Conservation (phyloP, 1,140 invertebrate genomes). For the Caenorhabditis tropicalis region DNA sequence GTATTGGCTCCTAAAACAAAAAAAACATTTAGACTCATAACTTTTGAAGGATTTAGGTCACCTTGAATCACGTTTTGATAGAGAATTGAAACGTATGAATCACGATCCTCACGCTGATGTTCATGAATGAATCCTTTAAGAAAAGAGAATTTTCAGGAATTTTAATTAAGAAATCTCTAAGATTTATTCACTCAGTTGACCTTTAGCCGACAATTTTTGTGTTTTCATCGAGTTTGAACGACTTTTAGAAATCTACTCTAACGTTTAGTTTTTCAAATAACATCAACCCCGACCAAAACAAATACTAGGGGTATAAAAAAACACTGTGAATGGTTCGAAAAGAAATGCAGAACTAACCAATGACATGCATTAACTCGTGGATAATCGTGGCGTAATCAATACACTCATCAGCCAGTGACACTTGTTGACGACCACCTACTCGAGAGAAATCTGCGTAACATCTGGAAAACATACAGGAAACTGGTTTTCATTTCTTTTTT, state of each 20-base stretch:
- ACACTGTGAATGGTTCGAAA: no score
- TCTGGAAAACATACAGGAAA: constrained; percentile 50
- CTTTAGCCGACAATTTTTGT: not conserved
- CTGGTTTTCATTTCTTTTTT: not conserved
- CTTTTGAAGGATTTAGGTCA: not conserved
- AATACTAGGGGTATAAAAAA: no score
- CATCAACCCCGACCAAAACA: no score
- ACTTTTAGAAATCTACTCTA: not conserved
- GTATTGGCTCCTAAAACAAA: constrained; percentile 66
- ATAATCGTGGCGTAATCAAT: constrained; percentile 71
- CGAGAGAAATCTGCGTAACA: constrained; percentile 71
- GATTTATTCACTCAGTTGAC: no score
- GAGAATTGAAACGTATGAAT: constrained; percentile 64
- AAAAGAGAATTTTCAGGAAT: not conserved
- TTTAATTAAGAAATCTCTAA: no score
- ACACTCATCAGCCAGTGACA: constrained; percentile 71
- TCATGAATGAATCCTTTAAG: constrained; percentile 71
- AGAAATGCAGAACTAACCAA: constrained; percentile 52
- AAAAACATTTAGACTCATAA: not conserved
- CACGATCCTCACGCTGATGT: constrained; percentile 71
- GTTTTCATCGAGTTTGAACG: not conserved
- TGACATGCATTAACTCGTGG: constrained; percentile 72
- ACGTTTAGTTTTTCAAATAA: not conserved
- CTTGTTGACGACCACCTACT: constrained; percentile 70
- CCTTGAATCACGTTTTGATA: constrained; percentile 69